Conservation (phyloP, 2,797 vertebrate genomes). For the Takifugu rubripes region DNA sequence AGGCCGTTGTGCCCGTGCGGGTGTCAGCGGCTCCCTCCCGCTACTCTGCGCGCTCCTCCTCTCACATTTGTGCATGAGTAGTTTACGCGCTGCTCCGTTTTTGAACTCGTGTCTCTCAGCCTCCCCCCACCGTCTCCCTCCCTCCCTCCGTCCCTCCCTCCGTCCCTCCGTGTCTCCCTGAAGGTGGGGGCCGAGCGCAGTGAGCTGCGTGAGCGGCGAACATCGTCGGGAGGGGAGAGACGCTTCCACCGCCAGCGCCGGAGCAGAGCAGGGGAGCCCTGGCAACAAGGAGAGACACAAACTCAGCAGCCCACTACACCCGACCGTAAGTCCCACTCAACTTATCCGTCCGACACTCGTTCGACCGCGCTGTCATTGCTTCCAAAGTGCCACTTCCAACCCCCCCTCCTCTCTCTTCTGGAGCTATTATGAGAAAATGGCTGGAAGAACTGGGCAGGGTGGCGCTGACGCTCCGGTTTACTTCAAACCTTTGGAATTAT, state of each 20-base stretch:
- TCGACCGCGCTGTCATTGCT: slow-evolving; percentile 24
- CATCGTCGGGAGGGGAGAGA: slow-evolving; percentile 87
- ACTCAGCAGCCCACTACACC: slow-evolving; percentile 83
- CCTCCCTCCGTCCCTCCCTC: slow-evolving; percentile 17
- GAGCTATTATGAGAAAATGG: slow-evolving; percentile 62
- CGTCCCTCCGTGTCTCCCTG: slow-evolving; percentile 28
- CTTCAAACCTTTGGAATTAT: slow-evolving; percentile 60
- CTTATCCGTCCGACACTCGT: slow-evolving; percentile 28
- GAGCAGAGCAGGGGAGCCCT: slow-evolving; percentile 78
- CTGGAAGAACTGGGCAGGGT: slow-evolving; percentile 66
- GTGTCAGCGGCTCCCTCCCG: slow-evolving; percentile 52
- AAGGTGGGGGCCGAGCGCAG: slow-evolving; percentile 73
- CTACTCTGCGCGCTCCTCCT: slow-evolving; percentile 62
- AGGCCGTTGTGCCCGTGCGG: neutral
- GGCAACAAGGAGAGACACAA: slow-evolving; percentile 75
- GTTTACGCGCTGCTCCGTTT: slow-evolving; percentile 88
- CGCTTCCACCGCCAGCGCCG: slow-evolving; percentile 86
- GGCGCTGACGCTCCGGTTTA: slow-evolving; percentile 63
- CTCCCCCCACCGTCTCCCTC: slow-evolving; percentile 11
- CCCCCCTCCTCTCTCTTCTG: slow-evolving; percentile 1
- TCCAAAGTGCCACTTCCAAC: slow-evolving; percentile 41
- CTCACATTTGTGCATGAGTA: slow-evolving; percentile 77
- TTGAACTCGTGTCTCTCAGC: slow-evolving; percentile 38
- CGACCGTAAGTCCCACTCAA: slow-evolving; percentile 86
- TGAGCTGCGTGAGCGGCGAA: slow-evolving; percentile 84